Base-by-base conservation (phyloP, 2,888 invertebrate species). In the Rutpela maculata region DNA sequence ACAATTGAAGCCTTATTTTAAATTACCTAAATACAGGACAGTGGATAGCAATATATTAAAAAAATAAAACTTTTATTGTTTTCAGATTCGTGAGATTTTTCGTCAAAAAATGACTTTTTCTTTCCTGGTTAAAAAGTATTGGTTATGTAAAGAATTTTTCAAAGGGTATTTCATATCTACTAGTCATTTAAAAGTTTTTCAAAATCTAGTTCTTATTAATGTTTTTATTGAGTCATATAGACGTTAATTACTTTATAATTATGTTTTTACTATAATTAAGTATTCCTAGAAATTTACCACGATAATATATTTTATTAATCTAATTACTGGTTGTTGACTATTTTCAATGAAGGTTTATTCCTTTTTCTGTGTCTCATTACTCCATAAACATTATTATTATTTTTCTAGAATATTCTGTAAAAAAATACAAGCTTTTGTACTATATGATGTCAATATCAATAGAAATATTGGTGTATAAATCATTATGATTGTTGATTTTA, bases 181-280 rank as follows among this genome's bases (percentile, higher is more conserved):
- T 26, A 4, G 22, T 4, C 22, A 26, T 26, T 26, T 26, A 26
- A 26, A 26, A 26, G 1, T 26, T 26, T 26, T 26, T 3, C 22
- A 26, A 26, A 26, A 43, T 59, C 59, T 59, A 11, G 19, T 22
- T 18, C 18, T 56, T 55, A 17, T 10, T 9, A 17, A 18, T 11
- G 17, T 70, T 43, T n/a, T 68, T 31, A 26, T 26, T 35, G n/a
- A 22, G 26, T 19, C 38, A 66, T 26, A 43, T 19, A n/a, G 55
- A 75, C 17, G 65, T 1, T 43, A 15, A 68, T 75, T 43, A 50
- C 15, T 43, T 65, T 65, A 18, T 67, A 67, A 67, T 67, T 67
- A 67, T 56, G 55, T 17, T 26, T 55, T 22, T 9, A 67, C 17
- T n/a, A 26, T 55, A 55, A 55, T 55, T 67, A 55, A 59, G 18